phyloP scores from a whole-genome alignment of 2,113 vertebrate species.

The Pungitius pungitius region DNA sequence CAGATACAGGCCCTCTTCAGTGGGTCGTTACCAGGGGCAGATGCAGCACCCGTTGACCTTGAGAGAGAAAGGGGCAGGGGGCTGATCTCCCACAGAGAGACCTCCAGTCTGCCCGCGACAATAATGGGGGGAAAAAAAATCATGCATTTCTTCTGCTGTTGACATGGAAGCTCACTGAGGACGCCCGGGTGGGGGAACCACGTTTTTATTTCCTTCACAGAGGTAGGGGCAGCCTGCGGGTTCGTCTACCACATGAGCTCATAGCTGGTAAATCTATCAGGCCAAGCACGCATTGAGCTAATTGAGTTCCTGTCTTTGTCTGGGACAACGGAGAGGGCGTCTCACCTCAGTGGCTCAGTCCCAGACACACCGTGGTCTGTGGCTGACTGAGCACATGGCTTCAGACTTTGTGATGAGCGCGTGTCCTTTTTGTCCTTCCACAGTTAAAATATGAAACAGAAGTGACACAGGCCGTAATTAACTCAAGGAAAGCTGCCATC shows the following conservation, averaged over 20 bases:
- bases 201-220: conserved; percentile 39
- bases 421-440: conserved; percentile 64
- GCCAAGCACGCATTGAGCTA: conserved; percentile 72
- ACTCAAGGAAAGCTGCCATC: background rate
- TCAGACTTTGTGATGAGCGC: conserved; percentile 43
- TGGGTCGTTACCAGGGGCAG: conserved; percentile 67
- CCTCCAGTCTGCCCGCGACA: conserved; percentile 17
- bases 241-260: conserved; percentile 76
- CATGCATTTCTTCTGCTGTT: conserved; percentile 25
- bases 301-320: conserved; percentile 83
- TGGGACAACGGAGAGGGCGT: conserved; percentile 72
- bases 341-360: conserved; percentile 52
- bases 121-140: conserved; percentile 27
- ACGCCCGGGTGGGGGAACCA: conserved; percentile 21
- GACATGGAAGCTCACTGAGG: conserved; percentile 34
- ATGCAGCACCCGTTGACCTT: conserved; percentile 71
- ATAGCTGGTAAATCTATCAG: conserved; percentile 81
- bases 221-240: conserved; percentile 44
- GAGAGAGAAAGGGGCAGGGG: conserved; percentile 58
- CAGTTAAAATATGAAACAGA: conserved; percentile 40
- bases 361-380: conserved; percentile 59
- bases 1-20: conserved; percentile 68
- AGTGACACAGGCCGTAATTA: conserved; percentile 23
- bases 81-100: conserved; percentile 30
- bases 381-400: conserved; percentile 34